A percentile compares a stretch with the other conserved stretches of the same genome.
These are phyloP conservation scores for Schizaphis graminum DNA, from an alignment of 2,888 invertebrate genomes.

Conservation along the genomic window DNA sequence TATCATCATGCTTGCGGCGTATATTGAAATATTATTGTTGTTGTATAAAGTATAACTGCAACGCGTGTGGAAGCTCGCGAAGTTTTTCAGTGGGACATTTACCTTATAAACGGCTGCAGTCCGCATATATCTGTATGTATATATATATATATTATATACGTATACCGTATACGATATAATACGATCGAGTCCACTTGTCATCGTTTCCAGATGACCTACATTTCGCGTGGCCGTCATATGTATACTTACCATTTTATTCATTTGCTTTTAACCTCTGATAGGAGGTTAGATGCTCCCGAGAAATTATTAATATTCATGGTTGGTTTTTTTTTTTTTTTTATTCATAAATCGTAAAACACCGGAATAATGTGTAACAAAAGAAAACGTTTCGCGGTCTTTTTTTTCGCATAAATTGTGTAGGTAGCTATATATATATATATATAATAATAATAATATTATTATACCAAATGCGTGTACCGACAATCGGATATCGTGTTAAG, in stretches of 20 bases:
- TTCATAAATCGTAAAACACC: constrained; percentile 46
- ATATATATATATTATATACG: background rate
- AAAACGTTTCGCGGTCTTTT: constrained; percentile 30
- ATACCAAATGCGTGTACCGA: background rate
- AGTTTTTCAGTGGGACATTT: constrained; percentile 22
- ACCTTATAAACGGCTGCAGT: constrained; percentile 11
- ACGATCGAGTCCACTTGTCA: constrained; percentile 14
- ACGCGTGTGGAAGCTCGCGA: background rate
- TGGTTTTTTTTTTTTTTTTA: constrained; percentile 15
- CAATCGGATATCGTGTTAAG: background rate
- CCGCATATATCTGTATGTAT: too few species aligned
- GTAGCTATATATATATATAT: too few species aligned
- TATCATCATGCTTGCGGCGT: background rate
- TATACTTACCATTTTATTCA: constrained; percentile 3
- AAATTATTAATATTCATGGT: constrained; percentile 59
- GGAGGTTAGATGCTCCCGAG: constrained; percentile 37
- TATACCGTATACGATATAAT: background rate
- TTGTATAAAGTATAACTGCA: background rate
- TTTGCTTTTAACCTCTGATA: constrained; percentile 33
- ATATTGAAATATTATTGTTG: background rate
- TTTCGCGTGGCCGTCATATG: constrained; percentile 27
- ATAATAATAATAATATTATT: too few species aligned
- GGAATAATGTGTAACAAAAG: constrained; percentile 35
- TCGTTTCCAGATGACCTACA: constrained; percentile 35
- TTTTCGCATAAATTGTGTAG: constrained; percentile 7